Percentiles rank a stretch among this genome's conserved stretches.
phyloP scores from a whole-genome alignment of 2,113 vertebrate species.

The Anhinga anhinga region DNA sequence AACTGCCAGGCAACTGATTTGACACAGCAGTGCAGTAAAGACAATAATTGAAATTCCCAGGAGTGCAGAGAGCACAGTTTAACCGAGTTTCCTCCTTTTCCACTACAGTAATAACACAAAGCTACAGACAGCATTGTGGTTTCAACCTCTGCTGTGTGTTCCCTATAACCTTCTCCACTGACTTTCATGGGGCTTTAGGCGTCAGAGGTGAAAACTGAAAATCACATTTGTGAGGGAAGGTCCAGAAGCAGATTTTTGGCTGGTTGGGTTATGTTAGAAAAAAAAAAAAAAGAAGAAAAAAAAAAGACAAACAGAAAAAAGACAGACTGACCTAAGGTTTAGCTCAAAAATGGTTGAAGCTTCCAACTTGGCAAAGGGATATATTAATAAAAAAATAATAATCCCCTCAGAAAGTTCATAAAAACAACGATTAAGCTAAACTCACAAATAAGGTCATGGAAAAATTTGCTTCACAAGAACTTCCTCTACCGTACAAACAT shows the following conservation, averaged over 20 bases:
- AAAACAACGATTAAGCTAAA: not conserved
- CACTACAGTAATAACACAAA: not conserved
- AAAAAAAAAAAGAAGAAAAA: too few relatives aligned
- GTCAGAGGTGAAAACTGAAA: not conserved
- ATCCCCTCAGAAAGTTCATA: not conserved
- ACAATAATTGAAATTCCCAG: not conserved
- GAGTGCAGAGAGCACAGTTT: not conserved
- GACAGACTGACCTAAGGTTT: not conserved
- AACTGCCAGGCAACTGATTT: not conserved
- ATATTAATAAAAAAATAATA: not conserved
- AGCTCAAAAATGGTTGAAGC: not conserved
- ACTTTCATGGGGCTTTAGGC: not conserved
- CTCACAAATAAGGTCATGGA: not conserved
- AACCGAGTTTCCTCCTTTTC: not conserved
- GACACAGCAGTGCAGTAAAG: not conserved
- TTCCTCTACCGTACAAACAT: not conserved
- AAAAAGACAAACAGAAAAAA: not conserved
- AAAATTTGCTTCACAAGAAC: not conserved
- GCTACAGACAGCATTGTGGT: not conserved
- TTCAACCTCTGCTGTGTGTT: not conserved
- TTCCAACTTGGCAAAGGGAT: not conserved
- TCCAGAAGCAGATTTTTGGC: not conserved
- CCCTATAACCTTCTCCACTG: not conserved
- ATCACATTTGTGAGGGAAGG: not conserved
- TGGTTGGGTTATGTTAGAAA: not conserved